phyloP scores from a whole-genome alignment of 2,113 vertebrate genomes.

The Osmerus eperlanus region DNA sequence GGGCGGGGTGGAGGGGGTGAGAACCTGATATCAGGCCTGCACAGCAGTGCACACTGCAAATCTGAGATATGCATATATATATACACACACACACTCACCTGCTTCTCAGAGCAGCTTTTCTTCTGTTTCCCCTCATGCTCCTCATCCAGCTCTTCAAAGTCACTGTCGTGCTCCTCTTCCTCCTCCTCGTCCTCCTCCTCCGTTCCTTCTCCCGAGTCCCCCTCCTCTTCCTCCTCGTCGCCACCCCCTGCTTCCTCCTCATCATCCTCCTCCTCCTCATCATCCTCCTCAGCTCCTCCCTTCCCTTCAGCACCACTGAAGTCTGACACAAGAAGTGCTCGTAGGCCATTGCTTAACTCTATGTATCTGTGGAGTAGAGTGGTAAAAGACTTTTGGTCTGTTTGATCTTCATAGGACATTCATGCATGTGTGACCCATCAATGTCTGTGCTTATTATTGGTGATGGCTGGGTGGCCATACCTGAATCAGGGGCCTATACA shows the following conservation, averaged over 20 bases:
- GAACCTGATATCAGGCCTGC: too few species aligned
- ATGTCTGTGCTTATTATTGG: too few species aligned
- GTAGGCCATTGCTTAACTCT: conserved; percentile 84
- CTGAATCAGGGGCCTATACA: too few species aligned
- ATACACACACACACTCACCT: conserved; percentile 66
- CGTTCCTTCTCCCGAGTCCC: conserved; percentile 72
- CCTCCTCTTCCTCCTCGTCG: conserved; percentile 67
- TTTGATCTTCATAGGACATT: too few species aligned
- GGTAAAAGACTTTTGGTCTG: background rate
- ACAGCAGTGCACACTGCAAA: too few species aligned
- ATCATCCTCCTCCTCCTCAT: conserved; percentile 60
- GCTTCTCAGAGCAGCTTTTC: conserved; percentile 85
- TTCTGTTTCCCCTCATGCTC: conserved; percentile 51
- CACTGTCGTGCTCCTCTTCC: conserved; percentile 75
- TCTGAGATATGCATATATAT: background rate
- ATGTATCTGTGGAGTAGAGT: conserved; percentile 76
- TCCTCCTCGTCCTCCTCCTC: conserved; percentile 78
- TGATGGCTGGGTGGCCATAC: too few species aligned
- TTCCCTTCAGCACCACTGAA: conserved; percentile 69
- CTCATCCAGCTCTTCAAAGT: conserved; percentile 68
- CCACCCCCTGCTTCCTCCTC: conserved; percentile 61
- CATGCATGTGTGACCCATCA: too few species aligned
- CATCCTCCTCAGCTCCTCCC: conserved; percentile 25
- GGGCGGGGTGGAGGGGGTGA: too few species aligned
- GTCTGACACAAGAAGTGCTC: conserved; percentile 91